Base-by-base conservation (phyloP, 2,888 invertebrate genomes). In the Oxystoma pomonae region DNA sequence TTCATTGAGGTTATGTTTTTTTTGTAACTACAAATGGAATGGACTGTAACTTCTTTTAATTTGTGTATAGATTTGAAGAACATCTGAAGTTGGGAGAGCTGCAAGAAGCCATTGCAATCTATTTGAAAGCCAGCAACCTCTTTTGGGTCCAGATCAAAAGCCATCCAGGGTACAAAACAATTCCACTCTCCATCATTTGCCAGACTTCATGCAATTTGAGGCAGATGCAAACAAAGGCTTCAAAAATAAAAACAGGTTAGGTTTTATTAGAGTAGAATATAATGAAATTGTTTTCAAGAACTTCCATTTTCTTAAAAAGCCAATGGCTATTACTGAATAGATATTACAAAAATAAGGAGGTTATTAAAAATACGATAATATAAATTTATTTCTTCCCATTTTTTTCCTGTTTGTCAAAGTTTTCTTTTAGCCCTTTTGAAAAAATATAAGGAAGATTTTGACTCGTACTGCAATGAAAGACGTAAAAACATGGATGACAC, bases 71-170 rank as follows among this genome's bases (percentile, higher is more conserved):
- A 12, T 35, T 35, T 35, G 35, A 35, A 16, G 17, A 58, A 7
- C 62, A 61, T 21, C 60, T 60, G 58, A 59, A 65, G 18, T 57
- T 63, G 17, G 16, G 51, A 1, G 56, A 20, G 12, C 64, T 64
- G 65, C 65, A 67, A 57, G 64, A 65, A 17, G 67, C 67, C 19
- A 19, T 65, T 1, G 60, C 59, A 21, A 19, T 67, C 17, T 63
- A 61, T 20, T 5, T 63, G 1, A 65, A 65, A 57, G 64, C 62
- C 53, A 57, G 62, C n/a, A 56, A 20, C 2, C 35, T 67, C 18
- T 67, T 67, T 22, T 65, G 60, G 35, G 59, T 65, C 51, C 60
- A 65, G 50, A 67, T 67, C n/a, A 61, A 59, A 22, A 58, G 61
- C 17, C 67, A 67, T 55, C 63, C 67, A 1, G 63, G 60, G 7